phyloP scores from a whole-genome alignment of 2,797 vertebrate species.

The Periparus ater region DNA sequence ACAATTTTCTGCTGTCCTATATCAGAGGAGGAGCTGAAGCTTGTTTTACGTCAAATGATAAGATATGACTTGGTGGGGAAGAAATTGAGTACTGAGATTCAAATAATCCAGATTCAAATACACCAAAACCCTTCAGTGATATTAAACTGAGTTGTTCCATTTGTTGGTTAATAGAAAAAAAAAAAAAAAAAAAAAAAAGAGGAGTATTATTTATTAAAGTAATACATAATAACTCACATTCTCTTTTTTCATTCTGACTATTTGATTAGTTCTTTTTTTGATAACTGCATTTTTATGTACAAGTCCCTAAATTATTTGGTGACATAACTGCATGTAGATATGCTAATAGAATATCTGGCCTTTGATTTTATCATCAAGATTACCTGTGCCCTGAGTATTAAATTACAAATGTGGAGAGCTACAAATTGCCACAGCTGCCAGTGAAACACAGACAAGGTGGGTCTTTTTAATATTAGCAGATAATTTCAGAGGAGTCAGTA shows the following conservation, averaged over 20 bases:
- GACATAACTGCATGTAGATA: background rate
- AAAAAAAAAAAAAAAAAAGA: background rate
- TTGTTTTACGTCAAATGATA: background rate
- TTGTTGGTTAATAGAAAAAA: background rate
- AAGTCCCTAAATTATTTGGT: constrained; percentile 1
- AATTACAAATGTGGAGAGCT: background rate
- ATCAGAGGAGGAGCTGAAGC: background rate
- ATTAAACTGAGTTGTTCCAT: background rate
- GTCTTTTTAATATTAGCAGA: background rate
- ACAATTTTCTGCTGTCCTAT: background rate
- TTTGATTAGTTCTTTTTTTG: constrained; percentile 31
- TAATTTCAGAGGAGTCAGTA: background rate
- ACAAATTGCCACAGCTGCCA: background rate
- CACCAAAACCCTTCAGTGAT: background rate
- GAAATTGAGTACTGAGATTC: background rate
- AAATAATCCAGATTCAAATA: background rate
- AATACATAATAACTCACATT: background rate
- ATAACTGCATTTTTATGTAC: background rate
- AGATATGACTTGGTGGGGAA: background rate
- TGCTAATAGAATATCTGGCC: background rate
- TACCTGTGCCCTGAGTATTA: background rate
- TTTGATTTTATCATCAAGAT: constrained; percentile 33
- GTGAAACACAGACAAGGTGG: background rate
- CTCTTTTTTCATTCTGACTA: background rate
- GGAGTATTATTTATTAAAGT: background rate